These are phyloP conservation scores for Gasteruption jaculator DNA, from an alignment of 2,888 invertebrate species.

Conservation along the genomic window DNA sequence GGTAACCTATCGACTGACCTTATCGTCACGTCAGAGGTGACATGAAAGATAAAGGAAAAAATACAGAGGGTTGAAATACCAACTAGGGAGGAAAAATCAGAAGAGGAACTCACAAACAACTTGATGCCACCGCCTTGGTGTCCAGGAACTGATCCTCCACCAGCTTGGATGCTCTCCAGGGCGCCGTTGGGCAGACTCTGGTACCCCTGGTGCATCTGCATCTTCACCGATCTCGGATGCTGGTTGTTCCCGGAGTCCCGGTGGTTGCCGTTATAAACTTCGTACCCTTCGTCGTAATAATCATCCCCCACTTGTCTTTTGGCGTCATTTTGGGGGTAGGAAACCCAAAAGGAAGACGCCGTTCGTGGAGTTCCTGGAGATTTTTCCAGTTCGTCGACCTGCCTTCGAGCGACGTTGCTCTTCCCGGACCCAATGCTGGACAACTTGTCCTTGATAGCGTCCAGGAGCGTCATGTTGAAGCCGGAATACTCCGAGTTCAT, in stretches of 20 bases:
- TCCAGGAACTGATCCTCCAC: slow-evolving; percentile 40
- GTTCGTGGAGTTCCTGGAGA: slow-evolving; percentile 22
- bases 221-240: slow-evolving; percentile 35
- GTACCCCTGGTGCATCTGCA: slow-evolving; percentile 47
- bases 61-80: too few species aligned
- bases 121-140: slow-evolving; percentile 46
- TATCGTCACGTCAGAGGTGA: too few species aligned
- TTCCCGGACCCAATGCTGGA: too few species aligned
- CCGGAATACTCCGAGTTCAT: slow-evolving; percentile 1
- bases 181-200: slow-evolving; percentile 45
- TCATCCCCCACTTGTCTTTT: slow-evolving; percentile 30
- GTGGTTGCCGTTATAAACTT: slow-evolving; percentile 8
- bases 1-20: too few species aligned
- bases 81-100: too few species aligned
- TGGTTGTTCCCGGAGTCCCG: slow-evolving; percentile 19
- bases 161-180: slow-evolving; percentile 43
- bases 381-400: background rate
- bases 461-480: slow-evolving; percentile 33
- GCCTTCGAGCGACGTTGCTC: too few species aligned
- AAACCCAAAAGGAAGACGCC: slow-evolving; percentile 33
- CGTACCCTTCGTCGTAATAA: too few species aligned
- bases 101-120: slow-evolving; percentile 37
- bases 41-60: too few species aligned
- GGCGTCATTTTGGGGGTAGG: slow-evolving; percentile 26
- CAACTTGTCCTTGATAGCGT: slow-evolving; percentile 38